These are phyloP conservation scores for Calliopsis andreniformis DNA, from an alignment of 1,140 invertebrate species.

Conservation along the genomic window DNA sequence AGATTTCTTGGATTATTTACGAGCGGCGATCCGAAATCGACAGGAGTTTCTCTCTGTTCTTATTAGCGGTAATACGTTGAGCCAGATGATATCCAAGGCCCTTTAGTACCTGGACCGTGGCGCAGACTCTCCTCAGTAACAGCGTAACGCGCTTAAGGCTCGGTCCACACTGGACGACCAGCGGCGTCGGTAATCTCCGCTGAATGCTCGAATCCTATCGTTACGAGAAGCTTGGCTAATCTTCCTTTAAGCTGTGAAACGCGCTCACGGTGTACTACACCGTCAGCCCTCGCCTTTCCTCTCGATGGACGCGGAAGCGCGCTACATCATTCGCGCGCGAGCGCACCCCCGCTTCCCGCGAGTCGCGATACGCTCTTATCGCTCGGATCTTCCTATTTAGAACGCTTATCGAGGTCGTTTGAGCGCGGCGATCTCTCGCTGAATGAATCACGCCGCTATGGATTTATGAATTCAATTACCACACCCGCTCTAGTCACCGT, in stretches of 20 bases:
- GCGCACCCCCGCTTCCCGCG: neutral
- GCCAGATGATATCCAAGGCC: constrained; percentile 32
- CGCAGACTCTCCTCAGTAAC: constrained; percentile 50
- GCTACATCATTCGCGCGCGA: constrained; percentile 6
- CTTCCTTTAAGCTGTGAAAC: constrained; percentile 61
- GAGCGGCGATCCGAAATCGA: constrained; percentile 12
- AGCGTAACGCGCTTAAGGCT: constrained; percentile 64
- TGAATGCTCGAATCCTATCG: constrained; percentile 64
- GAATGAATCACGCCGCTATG: neutral
- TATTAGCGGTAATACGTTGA: constrained; percentile 61
- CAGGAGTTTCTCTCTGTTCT: constrained; percentile 43
- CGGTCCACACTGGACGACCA: constrained; percentile 55
- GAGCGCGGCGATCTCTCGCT: neutral
- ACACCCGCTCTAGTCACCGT: no score
- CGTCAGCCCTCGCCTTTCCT: constrained; percentile 8
- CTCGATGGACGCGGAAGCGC: neutral
- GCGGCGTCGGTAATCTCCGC: constrained; percentile 55
- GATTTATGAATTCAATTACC: constrained; percentile 16
- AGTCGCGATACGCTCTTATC: neutral
- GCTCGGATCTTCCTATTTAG: neutral
- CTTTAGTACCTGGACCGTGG: constrained; percentile 48
- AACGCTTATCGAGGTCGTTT: neutral
- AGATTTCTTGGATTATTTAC: constrained; percentile 35
- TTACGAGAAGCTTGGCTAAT: constrained; percentile 61
- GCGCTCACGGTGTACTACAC: constrained; percentile 35